A percentile compares a stretch with the other conserved stretches of the same genome.
Conservation (phyloP, 2,797 vertebrate genomes). For the Takifugu ocellatus region DNA sequence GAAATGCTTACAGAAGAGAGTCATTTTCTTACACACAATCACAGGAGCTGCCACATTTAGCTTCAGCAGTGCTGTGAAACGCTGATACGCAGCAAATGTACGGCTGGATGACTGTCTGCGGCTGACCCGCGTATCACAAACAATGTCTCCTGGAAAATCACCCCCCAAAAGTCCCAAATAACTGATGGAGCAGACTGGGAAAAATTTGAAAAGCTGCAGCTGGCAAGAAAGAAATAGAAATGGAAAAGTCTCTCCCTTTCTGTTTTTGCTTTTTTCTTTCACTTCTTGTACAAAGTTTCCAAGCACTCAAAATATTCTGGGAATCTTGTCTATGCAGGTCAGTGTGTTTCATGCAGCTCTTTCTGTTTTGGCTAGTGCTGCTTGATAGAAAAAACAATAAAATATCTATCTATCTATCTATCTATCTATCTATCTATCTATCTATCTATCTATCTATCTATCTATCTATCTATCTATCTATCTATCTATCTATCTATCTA, state of each 20-base stretch:
- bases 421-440: no score
- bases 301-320: background rate
- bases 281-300: background rate
- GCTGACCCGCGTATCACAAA: background rate
- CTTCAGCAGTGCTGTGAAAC: background rate
- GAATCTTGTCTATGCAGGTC: conserved; percentile 17
- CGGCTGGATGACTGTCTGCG: conserved; percentile 11
- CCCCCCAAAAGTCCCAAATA: conserved; percentile 13
- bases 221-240: background rate
- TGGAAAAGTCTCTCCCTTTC: background rate
- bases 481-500: no score
- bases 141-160: conserved; percentile 11
- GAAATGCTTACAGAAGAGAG: conserved; percentile 20
- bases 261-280: background rate
- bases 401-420: conserved; percentile 5
- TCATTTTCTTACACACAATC: conserved; percentile 23
- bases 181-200: background rate
- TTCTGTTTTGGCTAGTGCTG: conserved; percentile 9
- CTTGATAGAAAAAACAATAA: background rate
- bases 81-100: background rate
- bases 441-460: background rate
- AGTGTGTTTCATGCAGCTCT: conserved; percentile 1
- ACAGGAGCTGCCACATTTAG: conserved; percentile 11
- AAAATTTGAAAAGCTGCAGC: background rate
- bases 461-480: no score